Evolutionary conservation across 1,140 invertebrate species (phyloP).

Genomic region (Habropoda laboriosa): DNA sequence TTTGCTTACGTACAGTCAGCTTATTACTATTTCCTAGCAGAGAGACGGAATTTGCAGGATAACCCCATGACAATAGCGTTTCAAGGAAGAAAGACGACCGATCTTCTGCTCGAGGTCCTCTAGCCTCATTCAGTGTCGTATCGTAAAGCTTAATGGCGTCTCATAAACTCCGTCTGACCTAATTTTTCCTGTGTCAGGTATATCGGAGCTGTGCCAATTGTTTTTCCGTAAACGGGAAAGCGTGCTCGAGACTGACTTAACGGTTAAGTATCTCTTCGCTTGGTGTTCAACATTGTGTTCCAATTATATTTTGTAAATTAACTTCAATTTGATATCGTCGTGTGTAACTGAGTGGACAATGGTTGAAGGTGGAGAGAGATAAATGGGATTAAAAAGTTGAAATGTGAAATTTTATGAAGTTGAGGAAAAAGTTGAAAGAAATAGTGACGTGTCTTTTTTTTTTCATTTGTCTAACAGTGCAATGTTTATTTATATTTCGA

Average conservation of each 20-base stretch:
- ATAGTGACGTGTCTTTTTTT: too few species aligned
- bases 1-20: neutral
- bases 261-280: neutral
- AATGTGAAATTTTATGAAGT: too few species aligned
- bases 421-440: too few species aligned
- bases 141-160: constrained; percentile 56
- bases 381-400: too few species aligned
- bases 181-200: constrained; percentile 60
- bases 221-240: constrained; percentile 6
- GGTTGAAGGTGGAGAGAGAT: too few species aligned
- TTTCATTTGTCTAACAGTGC: too few species aligned
- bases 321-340: too few species aligned
- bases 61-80: neutral
- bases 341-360: too few species aligned
- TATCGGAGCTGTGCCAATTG: neutral
- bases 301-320: too few species aligned
- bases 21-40: neutral
- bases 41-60: neutral
- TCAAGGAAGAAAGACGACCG: neutral
- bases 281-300: too few species aligned
- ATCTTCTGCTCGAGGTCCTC: too few species aligned
- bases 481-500: too few species aligned
- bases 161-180: constrained; percentile 62
- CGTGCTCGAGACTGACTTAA: neutral
- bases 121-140: neutral